Evolutionary conservation across 2,797 vertebrate genomes (phyloP).

Genomic region (Darevskia nairensis): DNA sequence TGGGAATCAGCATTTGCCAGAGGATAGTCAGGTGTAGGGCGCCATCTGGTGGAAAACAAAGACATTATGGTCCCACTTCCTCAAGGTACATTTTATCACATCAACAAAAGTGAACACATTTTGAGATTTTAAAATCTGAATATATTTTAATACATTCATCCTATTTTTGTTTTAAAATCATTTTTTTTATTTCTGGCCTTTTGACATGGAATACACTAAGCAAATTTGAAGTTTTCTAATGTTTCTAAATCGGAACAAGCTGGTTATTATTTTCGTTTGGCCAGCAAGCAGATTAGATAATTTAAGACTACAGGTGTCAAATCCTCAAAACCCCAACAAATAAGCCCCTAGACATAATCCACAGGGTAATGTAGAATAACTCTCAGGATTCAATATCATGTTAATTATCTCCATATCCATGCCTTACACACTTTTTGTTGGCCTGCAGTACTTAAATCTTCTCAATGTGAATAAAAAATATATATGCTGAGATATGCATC

Average conservation of each 20-base stretch:
- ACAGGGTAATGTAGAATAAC: not conserved
- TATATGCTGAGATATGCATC: no score
- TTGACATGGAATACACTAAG: not conserved
- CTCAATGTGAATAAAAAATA: not conserved
- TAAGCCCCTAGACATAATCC: not conserved
- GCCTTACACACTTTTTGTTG: not conserved
- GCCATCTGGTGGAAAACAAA: conserved; percentile 20
- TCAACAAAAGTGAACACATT: not conserved
- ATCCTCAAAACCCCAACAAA: not conserved
- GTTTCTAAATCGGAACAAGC: not conserved
- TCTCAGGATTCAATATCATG: not conserved
- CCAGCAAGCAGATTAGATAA: conserved; percentile 1
- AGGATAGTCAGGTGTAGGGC: not conserved
- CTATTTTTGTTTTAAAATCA: not conserved
- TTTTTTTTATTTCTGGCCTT: not conserved
- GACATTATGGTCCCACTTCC: not conserved
- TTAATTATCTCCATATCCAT: not conserved
- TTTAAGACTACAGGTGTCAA: not conserved
- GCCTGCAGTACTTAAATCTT: not conserved
- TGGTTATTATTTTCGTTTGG: not conserved
- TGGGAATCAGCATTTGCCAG: not conserved
- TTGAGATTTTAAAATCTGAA: conserved; percentile 1
- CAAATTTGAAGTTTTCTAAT: not conserved
- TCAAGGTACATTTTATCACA: not conserved
- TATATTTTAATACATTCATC: conserved; percentile 1